Evolutionary conservation across 2,888 invertebrate species (phyloP), one percentile per base, ranked within the genome.

Genomic region (Pristionchus japonicus): DNA sequence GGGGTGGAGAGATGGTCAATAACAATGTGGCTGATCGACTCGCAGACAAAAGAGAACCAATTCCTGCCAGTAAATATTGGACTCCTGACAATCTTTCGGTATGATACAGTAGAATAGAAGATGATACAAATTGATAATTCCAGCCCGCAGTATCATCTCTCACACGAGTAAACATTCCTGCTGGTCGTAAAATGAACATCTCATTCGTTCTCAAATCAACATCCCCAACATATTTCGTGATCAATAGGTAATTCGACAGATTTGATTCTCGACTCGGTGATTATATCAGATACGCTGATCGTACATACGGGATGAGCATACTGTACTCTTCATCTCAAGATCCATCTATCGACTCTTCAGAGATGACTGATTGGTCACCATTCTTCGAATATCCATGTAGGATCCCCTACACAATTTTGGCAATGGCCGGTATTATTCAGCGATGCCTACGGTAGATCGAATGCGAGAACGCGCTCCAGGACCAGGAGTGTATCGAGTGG

Each of bases 381-480:
- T 70, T 70, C 47, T 86, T 86, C 49, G 86, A 86, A 27, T 86
- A 70, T 70, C 86, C 86, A 34, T 49, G 86, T 86, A 34, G 9
- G 61, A 84, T 64, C 52, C 7, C 15, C 11, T 23, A 34, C 17
- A n/a, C n/a, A n/a, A n/a, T n/a, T n/a, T n/a, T n/a, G n/a, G n/a
- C n/a, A n/a, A n/a, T n/a, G n/a, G n/a, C n/a, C n/a, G n/a, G n/a
- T n/a, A n/a, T n/a, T 34, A 83, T 52, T 57, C 43, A 89, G 93
- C 91, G 37, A 92, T 92, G 92, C 92, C 91, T n/a, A 92, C 92
- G 0, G 91, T 91, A 9, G 92, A 92, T 82, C 90, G 90, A 37
- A 85, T 92, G 23, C 87, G 90, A 27, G 86, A 91, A n/a, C 87
- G 88, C 49, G 89, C 89, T 43, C 91, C 90, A 6, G 91, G 91